Evolutionary conservation across 1,140 invertebrate genomes (phyloP).

Genomic region (Scylla paramamosain): DNA sequence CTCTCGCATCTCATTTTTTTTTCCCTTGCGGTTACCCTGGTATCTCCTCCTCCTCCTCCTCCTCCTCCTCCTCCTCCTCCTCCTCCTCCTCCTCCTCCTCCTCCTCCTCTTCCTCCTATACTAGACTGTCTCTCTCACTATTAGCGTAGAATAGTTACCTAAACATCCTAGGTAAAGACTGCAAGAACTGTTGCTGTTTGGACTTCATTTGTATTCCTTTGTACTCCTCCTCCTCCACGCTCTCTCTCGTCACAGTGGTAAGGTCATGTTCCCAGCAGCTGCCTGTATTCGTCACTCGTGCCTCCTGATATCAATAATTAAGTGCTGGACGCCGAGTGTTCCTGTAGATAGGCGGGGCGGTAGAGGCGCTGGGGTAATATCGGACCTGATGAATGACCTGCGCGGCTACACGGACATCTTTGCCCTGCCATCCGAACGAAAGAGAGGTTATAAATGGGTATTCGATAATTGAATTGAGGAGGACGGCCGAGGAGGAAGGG

Average conservation of each 20-base stretch:
- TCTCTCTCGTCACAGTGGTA: no score
- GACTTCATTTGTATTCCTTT: neutral
- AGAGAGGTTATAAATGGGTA: constrained; percentile 42
- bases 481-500: neutral
- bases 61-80: no score
- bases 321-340: neutral
- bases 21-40: neutral
- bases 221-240: neutral
- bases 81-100: neutral
- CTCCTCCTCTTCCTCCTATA: neutral
- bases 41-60: no score
- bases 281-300: neutral
- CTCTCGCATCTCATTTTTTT: neutral
- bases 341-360: neutral
- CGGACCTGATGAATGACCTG: constrained; percentile 27
- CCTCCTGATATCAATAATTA: neutral
- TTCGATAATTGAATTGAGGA: constrained; percentile 55
- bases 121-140: neutral
- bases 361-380: neutral
- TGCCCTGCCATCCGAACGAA: constrained; percentile 27
- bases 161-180: no score
- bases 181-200: no score
- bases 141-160: no score
- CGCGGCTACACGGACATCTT: constrained; percentile 4
- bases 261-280: neutral